A percentile compares a stretch with the other conserved stretches of the same genome.
Evolutionary conservation across 2,888 invertebrate genomes (phyloP).

Genomic region (Eristalis pertinax): DNA sequence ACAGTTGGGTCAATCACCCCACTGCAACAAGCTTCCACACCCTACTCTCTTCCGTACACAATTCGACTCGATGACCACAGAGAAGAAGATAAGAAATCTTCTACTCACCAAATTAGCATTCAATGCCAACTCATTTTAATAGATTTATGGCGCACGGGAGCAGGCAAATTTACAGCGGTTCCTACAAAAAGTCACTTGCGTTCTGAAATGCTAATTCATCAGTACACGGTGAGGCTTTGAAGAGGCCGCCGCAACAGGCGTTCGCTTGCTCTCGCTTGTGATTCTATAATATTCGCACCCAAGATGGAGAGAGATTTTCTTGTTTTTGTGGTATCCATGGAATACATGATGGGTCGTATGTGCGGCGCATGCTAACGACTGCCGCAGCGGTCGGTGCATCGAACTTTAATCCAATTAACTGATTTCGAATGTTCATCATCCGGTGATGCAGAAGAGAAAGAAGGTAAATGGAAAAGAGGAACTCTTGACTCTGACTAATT

Average conservation of each 20-base stretch:
- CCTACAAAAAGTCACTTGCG: background rate
- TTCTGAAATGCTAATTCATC: background rate
- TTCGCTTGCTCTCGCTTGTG: background rate
- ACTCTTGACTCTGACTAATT: too few relatives aligned
- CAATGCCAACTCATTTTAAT: background rate
- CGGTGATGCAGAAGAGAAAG: background rate
- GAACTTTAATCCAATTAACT: background rate
- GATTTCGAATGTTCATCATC: background rate
- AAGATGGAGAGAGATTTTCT: background rate
- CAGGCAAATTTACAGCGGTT: background rate
- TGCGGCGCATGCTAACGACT: background rate
- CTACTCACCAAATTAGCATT: background rate
- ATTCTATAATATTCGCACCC: background rate
- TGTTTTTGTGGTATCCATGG: background rate
- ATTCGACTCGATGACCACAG: too few relatives aligned
- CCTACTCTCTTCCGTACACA: too few relatives aligned
- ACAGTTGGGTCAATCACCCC: too few relatives aligned
- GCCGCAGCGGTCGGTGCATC: background rate
- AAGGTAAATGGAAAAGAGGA: too few relatives aligned
- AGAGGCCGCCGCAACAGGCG: background rate
- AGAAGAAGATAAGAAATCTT: background rate
- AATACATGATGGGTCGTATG: background rate
- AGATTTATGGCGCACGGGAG: background rate
- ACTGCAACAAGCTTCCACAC: too few relatives aligned
- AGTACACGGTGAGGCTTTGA: background rate